Conservation (phyloP, 2,113 vertebrate species). For the Strigops habroptila region DNA sequence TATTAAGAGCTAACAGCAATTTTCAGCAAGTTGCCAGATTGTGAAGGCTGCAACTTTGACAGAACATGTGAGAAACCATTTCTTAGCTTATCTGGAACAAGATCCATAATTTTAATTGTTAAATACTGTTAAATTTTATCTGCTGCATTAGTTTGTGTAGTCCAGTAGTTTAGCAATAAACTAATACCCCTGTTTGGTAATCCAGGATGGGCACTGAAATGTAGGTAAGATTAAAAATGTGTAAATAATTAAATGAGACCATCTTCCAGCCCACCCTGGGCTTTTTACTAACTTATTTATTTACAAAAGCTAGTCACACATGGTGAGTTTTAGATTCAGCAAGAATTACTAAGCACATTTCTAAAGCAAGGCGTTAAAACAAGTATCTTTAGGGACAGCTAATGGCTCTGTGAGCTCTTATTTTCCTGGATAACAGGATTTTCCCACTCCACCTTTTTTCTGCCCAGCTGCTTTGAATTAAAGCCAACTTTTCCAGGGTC, state of each 20-base stretch:
- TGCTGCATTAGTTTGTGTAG: background rate
- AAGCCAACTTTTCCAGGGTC: background rate
- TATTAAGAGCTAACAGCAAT: conserved; percentile 48
- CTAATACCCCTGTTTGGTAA: background rate
- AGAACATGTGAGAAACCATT: background rate
- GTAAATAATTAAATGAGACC: background rate
- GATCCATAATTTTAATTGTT: background rate
- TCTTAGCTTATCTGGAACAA: background rate
- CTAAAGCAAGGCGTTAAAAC: background rate
- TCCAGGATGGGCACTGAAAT: background rate
- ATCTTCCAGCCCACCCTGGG: background rate
- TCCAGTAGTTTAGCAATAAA: background rate
- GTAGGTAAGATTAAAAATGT: background rate
- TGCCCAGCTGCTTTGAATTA: conserved; percentile 46
- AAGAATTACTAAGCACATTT: background rate
- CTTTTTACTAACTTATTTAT: background rate
- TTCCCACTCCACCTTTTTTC: conserved; percentile 11
- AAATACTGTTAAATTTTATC: background rate
- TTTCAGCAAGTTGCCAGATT: conserved; percentile 7
- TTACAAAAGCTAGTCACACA: background rate
- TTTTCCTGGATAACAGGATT: conserved; percentile 11
- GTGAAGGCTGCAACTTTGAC: background rate
- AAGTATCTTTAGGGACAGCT: conserved; percentile 6
- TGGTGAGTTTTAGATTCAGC: background rate
- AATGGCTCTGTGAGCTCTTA: background rate